Percentiles rank a stretch among this genome's conserved stretches.
Conservation (phyloP, 1,140 invertebrate genomes). For the Pogonognathellus flavescens region DNA sequence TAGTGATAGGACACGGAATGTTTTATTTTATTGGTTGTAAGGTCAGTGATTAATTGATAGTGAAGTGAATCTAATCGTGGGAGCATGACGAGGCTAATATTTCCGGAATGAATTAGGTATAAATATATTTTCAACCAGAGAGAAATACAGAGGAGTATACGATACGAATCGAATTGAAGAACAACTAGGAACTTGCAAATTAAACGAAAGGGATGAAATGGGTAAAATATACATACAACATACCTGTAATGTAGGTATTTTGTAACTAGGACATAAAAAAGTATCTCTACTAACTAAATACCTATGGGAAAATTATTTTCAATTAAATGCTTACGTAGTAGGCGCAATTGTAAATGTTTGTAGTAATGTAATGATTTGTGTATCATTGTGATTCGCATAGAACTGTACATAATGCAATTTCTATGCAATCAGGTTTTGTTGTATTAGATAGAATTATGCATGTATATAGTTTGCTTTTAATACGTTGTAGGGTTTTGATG, state of each 20-base stretch:
- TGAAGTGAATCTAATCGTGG: slow-evolving; percentile 43
- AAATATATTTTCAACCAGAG: neutral
- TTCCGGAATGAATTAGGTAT: slow-evolving; percentile 35
- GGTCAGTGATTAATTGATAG: slow-evolving; percentile 41
- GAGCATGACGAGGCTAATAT: slow-evolving; percentile 49
- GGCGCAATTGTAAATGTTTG: too few species aligned
- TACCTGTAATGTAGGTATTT: neutral
- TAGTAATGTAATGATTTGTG: too few species aligned
- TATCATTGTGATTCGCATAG: too few species aligned
- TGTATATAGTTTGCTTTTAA: neutral
- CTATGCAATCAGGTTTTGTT: neutral
- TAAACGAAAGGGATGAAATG: neutral
- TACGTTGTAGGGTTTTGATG: neutral
- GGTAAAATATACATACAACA: neutral
- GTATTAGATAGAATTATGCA: neutral
- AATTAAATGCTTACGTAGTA: too few species aligned
- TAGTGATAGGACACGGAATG: neutral
- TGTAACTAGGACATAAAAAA: neutral
- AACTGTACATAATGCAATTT: too few species aligned
- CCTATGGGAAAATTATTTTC: too few species aligned
- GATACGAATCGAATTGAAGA: too few species aligned
- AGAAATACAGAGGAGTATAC: neutral
- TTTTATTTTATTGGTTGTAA: slow-evolving; percentile 29
- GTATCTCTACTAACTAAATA: too few species aligned
- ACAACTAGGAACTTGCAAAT: neutral